phyloP scores from a whole-genome alignment of 1,140 invertebrate species.

The Sarcophaga bullata region DNA sequence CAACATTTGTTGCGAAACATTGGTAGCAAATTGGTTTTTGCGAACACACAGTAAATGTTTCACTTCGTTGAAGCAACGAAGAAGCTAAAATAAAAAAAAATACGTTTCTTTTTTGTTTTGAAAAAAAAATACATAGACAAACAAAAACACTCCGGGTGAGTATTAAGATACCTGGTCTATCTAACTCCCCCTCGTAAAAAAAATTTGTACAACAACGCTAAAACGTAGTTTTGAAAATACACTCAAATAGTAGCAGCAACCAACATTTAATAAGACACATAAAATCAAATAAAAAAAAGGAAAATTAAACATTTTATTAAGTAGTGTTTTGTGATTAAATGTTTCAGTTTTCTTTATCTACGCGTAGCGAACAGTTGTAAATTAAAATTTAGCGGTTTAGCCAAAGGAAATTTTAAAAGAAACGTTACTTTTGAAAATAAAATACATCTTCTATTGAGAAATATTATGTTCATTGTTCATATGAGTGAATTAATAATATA shows the following conservation, averaged over 20 bases:
- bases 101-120: slow-evolving; percentile 7
- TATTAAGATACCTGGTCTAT: neutral
- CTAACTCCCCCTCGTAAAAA: no score
- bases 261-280: neutral
- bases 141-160: neutral
- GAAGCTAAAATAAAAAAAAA: neutral
- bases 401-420: neutral
- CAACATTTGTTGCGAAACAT: slow-evolving; percentile 21
- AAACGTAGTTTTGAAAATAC: no score
- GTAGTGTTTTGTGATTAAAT: neutral
- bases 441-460: neutral
- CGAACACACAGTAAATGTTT: neutral
- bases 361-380: slow-evolving; percentile 29
- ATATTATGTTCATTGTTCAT: no score
- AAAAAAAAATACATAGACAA: neutral
- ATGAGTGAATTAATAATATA: neutral
- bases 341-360: slow-evolving; percentile 33
- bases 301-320: slow-evolving; percentile 34
- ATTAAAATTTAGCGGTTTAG: neutral
- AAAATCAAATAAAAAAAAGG: neutral
- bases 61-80: neutral
- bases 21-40: neutral
- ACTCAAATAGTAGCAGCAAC: no score
- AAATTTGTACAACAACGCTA: no score
- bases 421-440: neutral